Percentiles rank a stretch among this genome's conserved stretches.
Conservation (phyloP, 2,113 vertebrate species). For the Ciconia stormi region DNA sequence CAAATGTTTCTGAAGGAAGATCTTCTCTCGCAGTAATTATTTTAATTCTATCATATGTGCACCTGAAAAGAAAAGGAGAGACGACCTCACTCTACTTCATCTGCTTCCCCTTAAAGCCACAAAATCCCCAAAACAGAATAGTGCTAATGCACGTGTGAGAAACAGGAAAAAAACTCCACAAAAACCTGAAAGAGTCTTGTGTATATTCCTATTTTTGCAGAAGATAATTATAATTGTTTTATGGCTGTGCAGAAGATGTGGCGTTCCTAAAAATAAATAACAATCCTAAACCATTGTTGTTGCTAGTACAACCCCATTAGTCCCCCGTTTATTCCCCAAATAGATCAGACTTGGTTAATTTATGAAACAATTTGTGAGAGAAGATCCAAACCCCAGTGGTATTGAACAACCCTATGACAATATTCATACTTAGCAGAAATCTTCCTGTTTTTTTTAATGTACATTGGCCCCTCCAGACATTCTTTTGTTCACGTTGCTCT, state of each 20-base stretch:
- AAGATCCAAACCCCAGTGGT: background rate
- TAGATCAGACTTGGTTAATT: background rate
- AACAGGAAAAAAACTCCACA: rapidly evolving
- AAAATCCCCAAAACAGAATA: background rate
- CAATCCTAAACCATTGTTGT: background rate
- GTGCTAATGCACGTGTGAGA: background rate
- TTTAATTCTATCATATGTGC: slow-evolving; percentile 15
- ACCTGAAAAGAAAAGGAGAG: background rate
- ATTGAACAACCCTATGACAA: background rate
- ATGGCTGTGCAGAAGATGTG: background rate
- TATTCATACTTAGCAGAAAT: background rate
- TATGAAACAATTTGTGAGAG: background rate
- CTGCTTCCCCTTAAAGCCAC: background rate
- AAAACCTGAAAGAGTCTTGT: background rate
- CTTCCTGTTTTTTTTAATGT: background rate
- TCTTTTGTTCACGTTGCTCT: slow-evolving; percentile 29
- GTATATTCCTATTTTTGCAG: background rate
- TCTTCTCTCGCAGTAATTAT: background rate
- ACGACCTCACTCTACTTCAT: background rate
- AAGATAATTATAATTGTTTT: background rate
- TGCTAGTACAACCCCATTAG: background rate
- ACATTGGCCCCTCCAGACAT: background rate
- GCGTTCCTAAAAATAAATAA: background rate
- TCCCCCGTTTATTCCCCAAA: background rate
- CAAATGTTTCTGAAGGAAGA: background rate